Percentiles rank a stretch among this genome's conserved stretches.
Conservation (phyloP, 2,797 vertebrate species). For the Arrhamphus sclerolepis region DNA sequence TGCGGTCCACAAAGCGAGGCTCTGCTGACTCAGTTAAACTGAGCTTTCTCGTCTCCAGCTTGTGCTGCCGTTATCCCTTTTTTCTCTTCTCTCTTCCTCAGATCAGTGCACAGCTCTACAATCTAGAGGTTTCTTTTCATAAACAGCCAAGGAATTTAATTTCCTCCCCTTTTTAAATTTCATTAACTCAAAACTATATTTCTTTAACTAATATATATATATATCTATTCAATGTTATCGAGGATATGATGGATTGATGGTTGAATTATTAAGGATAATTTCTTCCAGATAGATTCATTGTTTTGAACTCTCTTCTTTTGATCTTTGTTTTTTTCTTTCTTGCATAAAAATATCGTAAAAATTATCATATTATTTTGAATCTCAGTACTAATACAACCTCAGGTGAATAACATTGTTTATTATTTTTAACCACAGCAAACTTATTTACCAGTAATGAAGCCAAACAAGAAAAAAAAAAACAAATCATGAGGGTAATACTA, state of each 20-base stretch:
- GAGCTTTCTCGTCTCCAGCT: constrained; percentile 44
- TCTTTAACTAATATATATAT: too few species aligned
- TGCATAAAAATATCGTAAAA: too few species aligned
- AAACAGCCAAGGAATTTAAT: constrained; percentile 17
- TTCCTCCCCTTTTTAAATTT: constrained; percentile 10
- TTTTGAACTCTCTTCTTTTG: too few species aligned
- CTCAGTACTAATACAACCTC: too few species aligned
- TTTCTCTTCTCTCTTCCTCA: constrained; percentile 24
- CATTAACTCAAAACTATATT: constrained; percentile 12
- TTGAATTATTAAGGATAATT: constrained; percentile 13
- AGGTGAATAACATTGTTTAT: too few species aligned
- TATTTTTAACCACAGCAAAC: too few species aligned
- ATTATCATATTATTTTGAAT: too few species aligned
- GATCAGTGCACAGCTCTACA: constrained; percentile 25
- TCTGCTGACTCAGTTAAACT: constrained; percentile 60
- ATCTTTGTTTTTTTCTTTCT: too few species aligned
- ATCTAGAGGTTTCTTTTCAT: constrained; percentile 17
- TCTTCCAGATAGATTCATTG: neutral
- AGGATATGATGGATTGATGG: constrained; percentile 10
- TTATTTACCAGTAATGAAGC: too few species aligned
- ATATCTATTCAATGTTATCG: neutral
- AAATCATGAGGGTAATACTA: too few species aligned
- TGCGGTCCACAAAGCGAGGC: constrained; percentile 42
- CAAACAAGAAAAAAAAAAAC: too few species aligned
- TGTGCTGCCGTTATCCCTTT: constrained; percentile 39